These are phyloP conservation scores for Drosophila chauvacae DNA, from an alignment of 1,140 invertebrate species.

Conservation along the genomic window DNA sequence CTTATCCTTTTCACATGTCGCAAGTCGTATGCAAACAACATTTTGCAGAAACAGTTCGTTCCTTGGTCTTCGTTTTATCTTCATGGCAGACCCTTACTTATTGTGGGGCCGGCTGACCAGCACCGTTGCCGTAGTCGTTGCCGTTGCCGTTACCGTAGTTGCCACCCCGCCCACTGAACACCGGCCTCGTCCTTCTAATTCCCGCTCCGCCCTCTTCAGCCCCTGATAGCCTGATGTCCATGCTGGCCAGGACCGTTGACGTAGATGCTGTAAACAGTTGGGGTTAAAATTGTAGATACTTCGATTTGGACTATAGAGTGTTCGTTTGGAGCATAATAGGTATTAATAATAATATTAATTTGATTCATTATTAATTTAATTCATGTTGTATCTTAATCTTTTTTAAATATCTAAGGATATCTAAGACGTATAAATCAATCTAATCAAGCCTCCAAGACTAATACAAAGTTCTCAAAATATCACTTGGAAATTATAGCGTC, in stretches of 20 bases:
- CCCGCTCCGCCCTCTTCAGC: conserved; percentile 11
- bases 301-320: no score
- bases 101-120: conserved; percentile 76
- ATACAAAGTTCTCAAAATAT: no score
- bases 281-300: background rate
- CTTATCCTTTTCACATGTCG: conserved; percentile 84
- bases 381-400: background rate
- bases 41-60: conserved; percentile 84
- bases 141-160: conserved; percentile 18
- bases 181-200: conserved; percentile 30
- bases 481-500: background rate
- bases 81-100: conserved; percentile 84
- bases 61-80: conserved; percentile 85
- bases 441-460: no score
- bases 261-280: conserved; percentile 44
- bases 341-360: no score
- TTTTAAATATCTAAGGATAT: background rate
- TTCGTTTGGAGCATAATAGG: no score
- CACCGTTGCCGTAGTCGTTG: conserved; percentile 51
- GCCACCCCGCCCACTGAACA: conserved; percentile 44
- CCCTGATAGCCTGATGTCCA: conserved; percentile 43
- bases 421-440: background rate
- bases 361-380: no score
- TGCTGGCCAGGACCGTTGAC: conserved; percentile 52
- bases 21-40: conserved; percentile 84